phyloP scores from a whole-genome alignment of 1,140 invertebrate species.

The Pinna nobilis region DNA sequence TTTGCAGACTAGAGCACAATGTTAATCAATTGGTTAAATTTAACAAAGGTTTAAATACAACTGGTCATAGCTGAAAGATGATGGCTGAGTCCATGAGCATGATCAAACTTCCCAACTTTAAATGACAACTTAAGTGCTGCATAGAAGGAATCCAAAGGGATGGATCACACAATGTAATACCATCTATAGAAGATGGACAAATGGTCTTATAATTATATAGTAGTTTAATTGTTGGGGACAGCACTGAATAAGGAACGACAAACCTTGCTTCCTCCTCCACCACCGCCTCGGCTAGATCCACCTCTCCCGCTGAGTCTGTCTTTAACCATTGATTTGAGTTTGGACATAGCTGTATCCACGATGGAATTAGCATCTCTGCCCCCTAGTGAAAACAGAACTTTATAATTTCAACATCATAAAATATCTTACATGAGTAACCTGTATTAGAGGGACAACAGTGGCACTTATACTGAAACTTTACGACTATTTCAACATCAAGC shows the following conservation, averaged over 20 bases:
- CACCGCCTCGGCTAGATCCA: slow-evolving; percentile 60
- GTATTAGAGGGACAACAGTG: neutral
- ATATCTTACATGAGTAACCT: neutral
- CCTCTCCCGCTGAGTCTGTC: slow-evolving; percentile 76
- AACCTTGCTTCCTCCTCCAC: slow-evolving; percentile 56
- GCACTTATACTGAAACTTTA: neutral
- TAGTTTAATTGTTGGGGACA: neutral
- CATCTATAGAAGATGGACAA: too few species aligned
- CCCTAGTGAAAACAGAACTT: slow-evolving; percentile 71
- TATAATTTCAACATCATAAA: neutral
- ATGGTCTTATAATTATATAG: neutral
- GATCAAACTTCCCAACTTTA: too few species aligned
- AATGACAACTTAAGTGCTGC: too few species aligned
- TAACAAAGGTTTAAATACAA: too few species aligned
- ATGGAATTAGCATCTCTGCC: slow-evolving; percentile 89
- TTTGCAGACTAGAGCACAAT: too few species aligned
- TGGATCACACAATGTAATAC: neutral
- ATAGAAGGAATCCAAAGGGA: too few species aligned
- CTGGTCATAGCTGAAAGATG: too few species aligned
- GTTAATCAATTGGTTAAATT: too few species aligned
- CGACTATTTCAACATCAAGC: too few species aligned
- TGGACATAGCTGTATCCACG: slow-evolving; percentile 87
- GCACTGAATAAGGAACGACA: neutral
- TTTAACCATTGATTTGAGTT: slow-evolving; percentile 83
- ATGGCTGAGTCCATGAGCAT: too few species aligned